phyloP scores from a whole-genome alignment of 92 coral and sea anemone genomes.

The Porites cylindrica region DNA sequence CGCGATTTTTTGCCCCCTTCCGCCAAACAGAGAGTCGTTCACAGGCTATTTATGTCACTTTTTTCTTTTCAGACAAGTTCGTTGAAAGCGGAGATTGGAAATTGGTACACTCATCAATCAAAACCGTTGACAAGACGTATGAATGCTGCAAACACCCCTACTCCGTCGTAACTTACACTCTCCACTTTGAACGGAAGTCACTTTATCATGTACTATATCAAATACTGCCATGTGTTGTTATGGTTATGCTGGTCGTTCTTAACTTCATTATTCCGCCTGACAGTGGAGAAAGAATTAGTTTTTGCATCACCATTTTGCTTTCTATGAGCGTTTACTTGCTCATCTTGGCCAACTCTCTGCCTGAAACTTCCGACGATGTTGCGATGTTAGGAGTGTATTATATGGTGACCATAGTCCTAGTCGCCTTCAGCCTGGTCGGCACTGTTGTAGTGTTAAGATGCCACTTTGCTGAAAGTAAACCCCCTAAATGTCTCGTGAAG shows the following conservation, averaged over 20 bases:
- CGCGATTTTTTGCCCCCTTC: too few species aligned
- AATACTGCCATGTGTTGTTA: constrained; percentile 79
- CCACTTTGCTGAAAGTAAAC: constrained; percentile 56
- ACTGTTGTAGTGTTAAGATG: constrained; percentile 74
- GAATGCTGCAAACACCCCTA: constrained; percentile 71
- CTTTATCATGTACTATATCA: constrained; percentile 82
- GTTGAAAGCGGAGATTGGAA: constrained; percentile 87
- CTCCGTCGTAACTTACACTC: constrained; percentile 76
- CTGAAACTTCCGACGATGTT: constrained; percentile 80
- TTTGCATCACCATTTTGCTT: constrained; percentile 78
- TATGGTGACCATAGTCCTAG: constrained; percentile 67
- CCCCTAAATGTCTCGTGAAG: constrained; percentile 47
- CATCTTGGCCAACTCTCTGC: constrained; percentile 77
- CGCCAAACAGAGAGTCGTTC: not conserved
- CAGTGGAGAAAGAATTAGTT: constrained; percentile 91
- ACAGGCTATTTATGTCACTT: too few species aligned
- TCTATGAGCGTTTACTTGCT: constrained; percentile 87
- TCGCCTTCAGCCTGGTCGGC: constrained; percentile 73
- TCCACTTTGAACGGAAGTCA: constrained; percentile 74
- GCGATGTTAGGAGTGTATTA: constrained; percentile 80
- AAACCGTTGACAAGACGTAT: constrained; percentile 24
- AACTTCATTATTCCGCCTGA: constrained; percentile 85
- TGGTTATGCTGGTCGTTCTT: constrained; percentile 61
- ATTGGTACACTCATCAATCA: constrained; percentile 46
- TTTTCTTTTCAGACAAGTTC: constrained; percentile 43